Conservation (phyloP, 2,888 invertebrate species). For the Dione vanillae region DNA sequence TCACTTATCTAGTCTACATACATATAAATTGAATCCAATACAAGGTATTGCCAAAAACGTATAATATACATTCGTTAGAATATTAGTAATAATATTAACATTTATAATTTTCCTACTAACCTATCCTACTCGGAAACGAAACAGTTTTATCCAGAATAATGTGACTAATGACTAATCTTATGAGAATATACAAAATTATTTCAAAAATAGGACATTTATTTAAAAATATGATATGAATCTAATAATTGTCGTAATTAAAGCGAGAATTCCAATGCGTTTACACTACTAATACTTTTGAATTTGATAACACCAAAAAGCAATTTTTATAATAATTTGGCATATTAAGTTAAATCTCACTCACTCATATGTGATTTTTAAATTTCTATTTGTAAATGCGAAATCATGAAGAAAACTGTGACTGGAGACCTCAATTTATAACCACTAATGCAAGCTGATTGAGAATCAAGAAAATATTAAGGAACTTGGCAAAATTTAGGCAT, state of each 20-base stretch:
- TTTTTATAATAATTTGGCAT: slow-evolving; percentile 43
- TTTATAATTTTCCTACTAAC: slow-evolving; percentile 6
- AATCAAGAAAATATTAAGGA: slow-evolving; percentile 43
- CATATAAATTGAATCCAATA: neutral
- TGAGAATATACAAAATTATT: slow-evolving; percentile 23
- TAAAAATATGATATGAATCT: slow-evolving; percentile 27
- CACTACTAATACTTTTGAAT: slow-evolving; percentile 40
- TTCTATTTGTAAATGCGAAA: slow-evolving; percentile 37
- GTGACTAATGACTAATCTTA: neutral
- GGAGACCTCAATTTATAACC: slow-evolving; percentile 27
- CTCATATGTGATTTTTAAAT: slow-evolving; percentile 25
- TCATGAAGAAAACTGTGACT: slow-evolving; percentile 31
- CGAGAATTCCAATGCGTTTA: slow-evolving; percentile 24
- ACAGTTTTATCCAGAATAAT: neutral
- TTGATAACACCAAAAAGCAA: slow-evolving; percentile 38
- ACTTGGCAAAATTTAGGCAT: slow-evolving; percentile 79
- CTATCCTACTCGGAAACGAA: neutral
- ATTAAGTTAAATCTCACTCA: slow-evolving; percentile 40
- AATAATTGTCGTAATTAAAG: slow-evolving; percentile 30
- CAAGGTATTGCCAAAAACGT: neutral
- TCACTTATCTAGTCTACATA: neutral
- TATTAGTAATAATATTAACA: slow-evolving; percentile 11
- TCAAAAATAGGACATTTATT: slow-evolving; percentile 21
- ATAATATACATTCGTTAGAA: neutral
- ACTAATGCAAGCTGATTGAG: slow-evolving; percentile 27